These are phyloP conservation scores for Corynorhinus townsendii DNA, from an alignment of 2,113 vertebrate species.

Conservation along the genomic window DNA sequence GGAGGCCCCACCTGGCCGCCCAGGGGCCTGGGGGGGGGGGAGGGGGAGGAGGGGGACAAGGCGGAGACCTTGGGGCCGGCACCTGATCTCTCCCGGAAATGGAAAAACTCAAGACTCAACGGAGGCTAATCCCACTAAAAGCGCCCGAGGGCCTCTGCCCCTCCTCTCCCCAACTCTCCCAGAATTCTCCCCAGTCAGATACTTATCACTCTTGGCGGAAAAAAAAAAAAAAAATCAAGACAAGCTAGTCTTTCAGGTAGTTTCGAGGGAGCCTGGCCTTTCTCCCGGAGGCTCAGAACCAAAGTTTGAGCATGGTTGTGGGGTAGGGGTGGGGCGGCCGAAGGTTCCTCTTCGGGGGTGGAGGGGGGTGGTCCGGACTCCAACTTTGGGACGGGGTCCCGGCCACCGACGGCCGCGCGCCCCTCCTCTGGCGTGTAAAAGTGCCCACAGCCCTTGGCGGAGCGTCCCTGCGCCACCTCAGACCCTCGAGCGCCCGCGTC, in stretches of 20 bases:
- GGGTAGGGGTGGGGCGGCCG: background rate
- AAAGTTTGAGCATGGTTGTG: background rate
- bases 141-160: background rate
- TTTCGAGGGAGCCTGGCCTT: background rate
- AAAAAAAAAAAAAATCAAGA: constrained; percentile 16
- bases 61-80: background rate
- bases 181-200: constrained; percentile 55
- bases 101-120: background rate
- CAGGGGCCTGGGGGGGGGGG: background rate
- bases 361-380: background rate
- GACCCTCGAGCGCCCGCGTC: background rate
- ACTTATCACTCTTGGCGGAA: constrained; percentile 19
- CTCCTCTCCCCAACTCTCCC: background rate
- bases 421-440: background rate
- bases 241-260: constrained; percentile 55
- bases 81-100: constrained; percentile 29
- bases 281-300: background rate
- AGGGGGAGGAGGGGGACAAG: background rate
- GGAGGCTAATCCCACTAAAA: background rate
- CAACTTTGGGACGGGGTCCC: background rate
- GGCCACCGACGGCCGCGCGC: background rate
- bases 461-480: background rate
- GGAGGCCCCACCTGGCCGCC: background rate
- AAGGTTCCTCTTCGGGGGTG: background rate
- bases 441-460: background rate